Base-by-base conservation (phyloP, 2,888 invertebrate genomes). In the Nomada goodeniana region DNA sequence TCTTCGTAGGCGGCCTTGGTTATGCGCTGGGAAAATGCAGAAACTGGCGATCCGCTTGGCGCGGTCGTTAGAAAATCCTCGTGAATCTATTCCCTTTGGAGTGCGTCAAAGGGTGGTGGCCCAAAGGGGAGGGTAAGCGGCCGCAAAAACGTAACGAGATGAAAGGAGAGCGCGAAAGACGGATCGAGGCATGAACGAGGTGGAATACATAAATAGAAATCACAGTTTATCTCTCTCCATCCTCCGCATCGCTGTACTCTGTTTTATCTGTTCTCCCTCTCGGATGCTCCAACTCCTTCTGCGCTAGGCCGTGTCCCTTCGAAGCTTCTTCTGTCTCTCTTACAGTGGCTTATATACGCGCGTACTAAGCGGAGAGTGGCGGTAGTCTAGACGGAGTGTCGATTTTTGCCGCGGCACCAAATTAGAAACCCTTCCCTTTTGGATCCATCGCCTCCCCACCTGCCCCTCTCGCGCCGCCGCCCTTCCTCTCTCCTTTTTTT, bases 181-280 rank as follows among this genome's bases (percentile, higher is more conserved):
- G 86, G 83, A 79, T 23, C 82, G 84, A 80, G 82, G 85, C 90
- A 91, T 89, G 90, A 92, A 92, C 92, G 92, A 91, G 90, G 90
- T 91, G 91, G 91, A 91, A 92, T 91, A 92, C 91, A 91, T 92
- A 93, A 93, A 93, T 93, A 93, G 93, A 93, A 91, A 88, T 80
- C 86, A 82, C 90, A 61, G 80, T 67, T 73, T 67, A 53, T 78
- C 90, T 80, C 84, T 83, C 73, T 80, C 61, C 72, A 71, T 71
- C 50, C 63, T 52, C 60, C 60, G 63, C 76, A 94, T 94, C 82
- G 93, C n/a, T 2, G 89, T 90, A 94, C 71, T 55, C 85, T 82
- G 70, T 67, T 53, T 26, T 71, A 71, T 77, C 67, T 53, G 69
- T 50, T 65, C 84, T 80, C 71, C 64, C 76, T 60, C 72, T 61